Percentiles rank a stretch among this genome's conserved stretches.
Conservation (phyloP, 2,888 invertebrate genomes). For the Spodoptera picta region DNA sequence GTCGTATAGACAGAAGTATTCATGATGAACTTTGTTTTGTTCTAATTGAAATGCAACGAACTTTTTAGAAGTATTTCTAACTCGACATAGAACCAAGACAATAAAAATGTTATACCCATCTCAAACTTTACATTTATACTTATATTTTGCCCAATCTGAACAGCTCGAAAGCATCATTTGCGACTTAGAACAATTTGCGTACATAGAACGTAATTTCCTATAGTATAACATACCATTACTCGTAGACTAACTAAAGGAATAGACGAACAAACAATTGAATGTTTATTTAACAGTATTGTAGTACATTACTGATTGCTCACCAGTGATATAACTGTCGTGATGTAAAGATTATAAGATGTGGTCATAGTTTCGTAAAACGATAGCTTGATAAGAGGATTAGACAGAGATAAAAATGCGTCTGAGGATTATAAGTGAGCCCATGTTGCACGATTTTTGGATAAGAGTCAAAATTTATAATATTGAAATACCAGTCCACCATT, state of each 20-base stretch:
- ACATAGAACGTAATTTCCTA: background rate
- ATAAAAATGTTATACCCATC: no score
- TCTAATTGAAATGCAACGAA: no score
- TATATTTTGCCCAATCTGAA: no score
- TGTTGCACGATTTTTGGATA: background rate
- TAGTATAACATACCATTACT: slow-evolving; percentile 40
- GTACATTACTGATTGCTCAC: slow-evolving; percentile 56
- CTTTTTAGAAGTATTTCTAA: no score
- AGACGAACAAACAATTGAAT: slow-evolving; percentile 63
- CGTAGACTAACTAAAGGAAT: slow-evolving; percentile 46
- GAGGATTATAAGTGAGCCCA: slow-evolving; percentile 9
- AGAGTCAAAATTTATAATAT: no score
- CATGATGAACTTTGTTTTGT: no score
- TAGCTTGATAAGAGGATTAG: slow-evolving; percentile 28
- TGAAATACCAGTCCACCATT: no score
- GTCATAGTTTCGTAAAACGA: slow-evolving; percentile 39
- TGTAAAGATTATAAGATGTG: slow-evolving; percentile 49
- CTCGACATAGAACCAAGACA: no score
- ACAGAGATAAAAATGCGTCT: slow-evolving; percentile 18
- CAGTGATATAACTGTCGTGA: slow-evolving; percentile 61
- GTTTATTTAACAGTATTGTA: slow-evolving; percentile 63
- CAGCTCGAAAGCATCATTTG: background rate
- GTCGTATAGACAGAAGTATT: slow-evolving; percentile 4
- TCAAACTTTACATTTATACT: no score
- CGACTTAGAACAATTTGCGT: slow-evolving; percentile 1